Conservation (phyloP, 1,140 invertebrate species). For the Zaprionus davidi region DNA sequence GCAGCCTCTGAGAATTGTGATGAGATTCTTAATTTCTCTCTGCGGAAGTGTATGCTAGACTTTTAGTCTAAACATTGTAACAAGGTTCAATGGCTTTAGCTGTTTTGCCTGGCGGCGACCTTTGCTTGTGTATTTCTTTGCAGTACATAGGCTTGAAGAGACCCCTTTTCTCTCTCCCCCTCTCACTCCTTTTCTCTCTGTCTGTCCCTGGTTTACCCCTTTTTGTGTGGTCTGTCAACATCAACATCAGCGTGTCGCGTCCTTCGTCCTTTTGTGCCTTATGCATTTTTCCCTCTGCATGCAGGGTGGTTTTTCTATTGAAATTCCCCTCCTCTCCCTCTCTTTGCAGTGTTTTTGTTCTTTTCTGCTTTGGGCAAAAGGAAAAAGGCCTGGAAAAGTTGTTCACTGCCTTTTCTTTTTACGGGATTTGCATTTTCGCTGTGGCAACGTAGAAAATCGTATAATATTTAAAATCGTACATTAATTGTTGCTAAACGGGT, state of each 20-base stretch:
- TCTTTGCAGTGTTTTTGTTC: constrained; percentile 26
- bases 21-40: too few relatives aligned
- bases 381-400: constrained; percentile 29
- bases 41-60: neutral
- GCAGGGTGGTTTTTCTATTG: constrained; percentile 70
- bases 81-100: constrained; percentile 48
- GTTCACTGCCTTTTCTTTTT: constrained; percentile 47
- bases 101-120: constrained; percentile 40
- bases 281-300: constrained; percentile 39
- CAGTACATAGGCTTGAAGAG: constrained; percentile 26
- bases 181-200: neutral
- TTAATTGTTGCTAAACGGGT: constrained; percentile 66
- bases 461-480: constrained; percentile 46
- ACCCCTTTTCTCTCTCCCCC: constrained; percentile 1
- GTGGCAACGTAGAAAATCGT: constrained; percentile 2
- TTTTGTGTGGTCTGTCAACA: constrained; percentile 58
- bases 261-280: constrained; percentile 58
- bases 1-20: too few relatives aligned
- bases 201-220: constrained; percentile 34
- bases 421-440: constrained; percentile 42
- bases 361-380: constrained; percentile 33
- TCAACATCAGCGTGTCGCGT: constrained; percentile 58
- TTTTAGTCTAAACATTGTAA: constrained; percentile 25
- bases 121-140: constrained; percentile 21
- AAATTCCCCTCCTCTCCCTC: constrained; percentile 1